Evolutionary conservation across 1,140 invertebrate genomes (phyloP).

Genomic region (Bombus affinis): DNA sequence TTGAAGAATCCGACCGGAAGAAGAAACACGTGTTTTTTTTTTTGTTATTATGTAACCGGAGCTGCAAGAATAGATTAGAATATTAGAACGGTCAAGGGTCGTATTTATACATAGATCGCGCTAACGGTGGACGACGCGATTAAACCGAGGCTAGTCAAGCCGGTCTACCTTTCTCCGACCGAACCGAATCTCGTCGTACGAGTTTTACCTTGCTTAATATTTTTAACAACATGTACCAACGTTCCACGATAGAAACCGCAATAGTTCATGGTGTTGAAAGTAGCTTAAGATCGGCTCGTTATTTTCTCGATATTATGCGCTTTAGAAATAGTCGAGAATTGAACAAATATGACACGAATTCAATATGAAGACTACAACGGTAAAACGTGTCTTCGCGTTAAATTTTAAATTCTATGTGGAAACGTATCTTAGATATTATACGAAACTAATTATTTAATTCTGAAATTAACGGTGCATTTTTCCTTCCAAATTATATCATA

Average conservation of each 20-base stretch:
- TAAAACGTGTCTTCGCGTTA: background rate
- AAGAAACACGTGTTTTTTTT: background rate
- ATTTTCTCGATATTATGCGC: no score
- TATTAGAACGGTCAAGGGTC: background rate
- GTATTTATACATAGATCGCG: background rate
- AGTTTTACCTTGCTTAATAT: slow-evolving; percentile 18
- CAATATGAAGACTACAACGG: no score
- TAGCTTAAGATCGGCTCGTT: background rate
- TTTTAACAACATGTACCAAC: background rate
- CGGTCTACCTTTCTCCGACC: slow-evolving; percentile 47
- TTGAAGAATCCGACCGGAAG: background rate
- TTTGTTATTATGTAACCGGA: background rate
- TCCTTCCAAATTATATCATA: no score
- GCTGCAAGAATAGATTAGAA: background rate
- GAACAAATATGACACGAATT: background rate
- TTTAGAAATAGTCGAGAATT: background rate
- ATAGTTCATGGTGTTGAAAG: no score
- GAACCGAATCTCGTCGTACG: slow-evolving; percentile 25
- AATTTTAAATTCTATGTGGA: no score
- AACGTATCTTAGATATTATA: no score
- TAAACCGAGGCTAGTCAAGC: background rate
- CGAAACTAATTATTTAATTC: no score
- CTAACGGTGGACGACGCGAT: background rate
- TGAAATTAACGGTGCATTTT: no score
- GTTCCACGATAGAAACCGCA: background rate